Base-by-base conservation (phyloP, 2,888 invertebrate species). In the Hirtodrosophila trivittata region DNA sequence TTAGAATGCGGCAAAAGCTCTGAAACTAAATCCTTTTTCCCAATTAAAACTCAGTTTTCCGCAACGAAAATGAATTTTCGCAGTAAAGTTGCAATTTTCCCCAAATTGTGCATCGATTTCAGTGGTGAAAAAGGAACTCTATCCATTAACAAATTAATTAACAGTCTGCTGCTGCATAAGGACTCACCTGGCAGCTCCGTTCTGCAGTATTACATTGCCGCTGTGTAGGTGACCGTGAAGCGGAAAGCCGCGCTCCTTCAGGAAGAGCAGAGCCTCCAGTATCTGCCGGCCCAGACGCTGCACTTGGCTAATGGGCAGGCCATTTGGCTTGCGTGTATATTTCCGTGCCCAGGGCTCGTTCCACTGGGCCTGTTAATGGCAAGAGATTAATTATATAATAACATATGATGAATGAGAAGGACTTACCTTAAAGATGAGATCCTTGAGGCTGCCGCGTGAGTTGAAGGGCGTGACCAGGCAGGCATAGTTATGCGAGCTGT, bases 181-280 rank as follows among this genome's bases (percentile, higher is more conserved):
- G 13, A 65, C 89, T 89, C 86, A 95, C 95, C 97, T 93, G 43
- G 97, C 97, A 0, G 97, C 96, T 13, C 97, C 97, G 89, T 97
- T 97, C 87, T 97, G 97, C 35, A 97, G 93, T 72, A 97, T 95
- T 18, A 98, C 94, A 91, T 98, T 98, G 32, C 97, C 97, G 49
- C 96, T 94, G 90, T 97, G 97, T 73, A 98, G 91, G 91, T 97
- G 97, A 37, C 95, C 94, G 85, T 96, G 96, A 7, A 95, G 93
- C 1, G 97, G 97, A 89, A 97, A 97, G 8, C 97, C 96, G 81
- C 96, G 95, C 85, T 96, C 96, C 72, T 89, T 95, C 13, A 97
- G 92, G 90, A 97, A 97, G 60, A 97, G 92, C 51, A 97, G 91
- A 0, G 96, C 97, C 90, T 97, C 97, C 49, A 97, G 91, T 77